These are phyloP conservation scores for Nemurella pictetii DNA, from an alignment of 2,888 invertebrate species.

Conservation along the genomic window DNA sequence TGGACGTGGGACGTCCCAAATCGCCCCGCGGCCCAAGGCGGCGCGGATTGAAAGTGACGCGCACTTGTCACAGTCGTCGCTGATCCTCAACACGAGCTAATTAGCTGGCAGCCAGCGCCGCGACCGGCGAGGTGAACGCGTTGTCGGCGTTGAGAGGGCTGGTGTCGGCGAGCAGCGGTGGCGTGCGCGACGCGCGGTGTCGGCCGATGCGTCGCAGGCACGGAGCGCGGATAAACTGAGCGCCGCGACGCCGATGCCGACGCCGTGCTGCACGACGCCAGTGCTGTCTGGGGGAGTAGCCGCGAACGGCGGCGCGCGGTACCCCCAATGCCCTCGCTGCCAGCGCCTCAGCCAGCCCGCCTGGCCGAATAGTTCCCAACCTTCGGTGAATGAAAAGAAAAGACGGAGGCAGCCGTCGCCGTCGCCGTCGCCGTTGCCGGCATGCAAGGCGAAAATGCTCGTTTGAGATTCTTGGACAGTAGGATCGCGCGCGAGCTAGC, in stretches of 20 bases:
- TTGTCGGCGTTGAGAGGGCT: background rate
- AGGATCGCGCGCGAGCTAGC: background rate
- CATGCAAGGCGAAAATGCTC: background rate
- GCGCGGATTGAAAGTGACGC: no score
- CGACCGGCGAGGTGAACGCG: background rate
- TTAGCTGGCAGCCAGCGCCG: no score
- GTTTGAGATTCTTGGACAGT: background rate
- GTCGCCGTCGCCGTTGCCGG: background rate
- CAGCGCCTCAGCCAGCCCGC: background rate
- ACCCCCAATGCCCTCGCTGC: background rate
- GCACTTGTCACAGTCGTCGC: no score
- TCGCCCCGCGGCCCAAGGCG: no score
- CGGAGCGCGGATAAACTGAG: constrained; percentile 34
- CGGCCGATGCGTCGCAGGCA: constrained; percentile 25
- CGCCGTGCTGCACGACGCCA: constrained; percentile 5
- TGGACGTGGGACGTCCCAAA: no score
- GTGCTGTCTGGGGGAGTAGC: constrained; percentile 1
- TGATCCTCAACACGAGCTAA: no score
- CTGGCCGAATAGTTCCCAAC: constrained; percentile 20
- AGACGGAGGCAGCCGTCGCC: background rate
- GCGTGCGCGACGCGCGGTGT: background rate
- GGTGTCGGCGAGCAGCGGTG: background rate
- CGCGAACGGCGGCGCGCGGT: constrained; percentile 20
- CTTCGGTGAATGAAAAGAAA: constrained; percentile 21
- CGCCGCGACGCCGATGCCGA: constrained; percentile 17